Percentiles rank a stretch among this genome's conserved stretches.
Conservation (phyloP, 2,113 vertebrate genomes). For the Rhizomys pruinosus region DNA sequence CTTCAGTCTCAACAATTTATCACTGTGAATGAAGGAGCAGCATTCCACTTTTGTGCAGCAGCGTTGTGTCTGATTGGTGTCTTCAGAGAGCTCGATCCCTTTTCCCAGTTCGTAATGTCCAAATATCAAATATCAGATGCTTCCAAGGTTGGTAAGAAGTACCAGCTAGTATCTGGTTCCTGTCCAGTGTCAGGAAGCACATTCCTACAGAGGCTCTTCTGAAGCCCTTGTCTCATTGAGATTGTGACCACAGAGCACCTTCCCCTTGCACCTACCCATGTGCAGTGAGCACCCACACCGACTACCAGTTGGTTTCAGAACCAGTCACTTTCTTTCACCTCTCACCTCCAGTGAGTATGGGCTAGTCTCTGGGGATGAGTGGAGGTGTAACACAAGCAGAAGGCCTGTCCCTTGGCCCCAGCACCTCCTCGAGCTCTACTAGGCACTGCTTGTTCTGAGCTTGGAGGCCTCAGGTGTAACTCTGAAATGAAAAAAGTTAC, state of each 20-base stretch:
- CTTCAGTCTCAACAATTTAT: not conserved
- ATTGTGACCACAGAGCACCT: not conserved
- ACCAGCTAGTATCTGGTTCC: not conserved
- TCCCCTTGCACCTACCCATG: rapidly evolving
- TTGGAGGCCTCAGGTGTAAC: not conserved
- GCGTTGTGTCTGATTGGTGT: not conserved
- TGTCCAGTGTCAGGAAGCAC: not conserved
- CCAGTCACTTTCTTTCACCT: not conserved
- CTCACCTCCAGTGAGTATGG: too few relatives aligned
- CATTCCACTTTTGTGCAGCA: not conserved
- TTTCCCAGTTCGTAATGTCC: not conserved
- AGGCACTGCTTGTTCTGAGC: not conserved
- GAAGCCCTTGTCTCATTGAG: not conserved
- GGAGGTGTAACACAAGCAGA: not conserved
- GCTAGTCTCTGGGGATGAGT: not conserved
- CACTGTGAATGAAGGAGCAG: not conserved
- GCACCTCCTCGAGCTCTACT: rapidly evolving
- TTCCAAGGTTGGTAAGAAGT: not conserved
- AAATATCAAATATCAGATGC: not conserved
- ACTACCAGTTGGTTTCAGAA: rapidly evolving
- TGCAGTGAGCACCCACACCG: not conserved
- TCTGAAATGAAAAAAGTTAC: not conserved
- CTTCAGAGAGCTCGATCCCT: not conserved
- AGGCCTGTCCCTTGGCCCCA: not conserved
- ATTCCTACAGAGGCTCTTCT: rapidly evolving